These are phyloP conservation scores for Tetropium fuscum DNA, from an alignment of 2,888 invertebrate genomes.

Conservation along the genomic window DNA sequence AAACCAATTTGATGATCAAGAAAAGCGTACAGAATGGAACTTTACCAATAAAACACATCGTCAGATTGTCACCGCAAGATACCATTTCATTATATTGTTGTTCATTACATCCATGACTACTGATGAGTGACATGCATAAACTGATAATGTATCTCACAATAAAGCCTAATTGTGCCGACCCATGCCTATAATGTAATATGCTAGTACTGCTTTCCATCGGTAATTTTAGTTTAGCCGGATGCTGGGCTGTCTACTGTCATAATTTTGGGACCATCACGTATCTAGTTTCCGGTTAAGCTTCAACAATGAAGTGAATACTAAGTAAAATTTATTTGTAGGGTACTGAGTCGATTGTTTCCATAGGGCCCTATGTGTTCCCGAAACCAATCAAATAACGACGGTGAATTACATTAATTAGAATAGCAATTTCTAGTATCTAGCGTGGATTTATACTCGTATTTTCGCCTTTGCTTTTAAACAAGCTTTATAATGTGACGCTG, in stretches of 20 bases:
- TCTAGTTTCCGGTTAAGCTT: conserved; percentile 50
- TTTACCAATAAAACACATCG: too few relatives aligned
- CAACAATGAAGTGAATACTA: conserved; percentile 25
- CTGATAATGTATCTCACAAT: conserved; percentile 34
- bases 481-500: too few relatives aligned
- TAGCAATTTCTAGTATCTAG: too few relatives aligned
- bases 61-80: too few relatives aligned
- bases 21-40: too few relatives aligned
- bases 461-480: too few relatives aligned
- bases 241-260: conserved; percentile 16
- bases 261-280: conserved; percentile 50
- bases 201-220: not conserved
- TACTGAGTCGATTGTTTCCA: not conserved
- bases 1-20: too few relatives aligned
- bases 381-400: too few relatives aligned
- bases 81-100: too few relatives aligned
- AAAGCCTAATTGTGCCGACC: conserved; percentile 24
- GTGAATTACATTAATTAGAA: conserved; percentile 8
- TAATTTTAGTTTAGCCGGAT: conserved; percentile 29
- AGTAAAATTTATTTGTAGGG: conserved; percentile 13
- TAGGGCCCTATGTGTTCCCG: not conserved
- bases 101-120: conserved; percentile 16
- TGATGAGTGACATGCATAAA: conserved; percentile 25
- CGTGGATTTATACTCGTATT: too few relatives aligned
- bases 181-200: conserved; percentile 21